These are phyloP conservation scores for Asobara japonica DNA, from an alignment of 1,140 invertebrate genomes.

Conservation along the genomic window DNA sequence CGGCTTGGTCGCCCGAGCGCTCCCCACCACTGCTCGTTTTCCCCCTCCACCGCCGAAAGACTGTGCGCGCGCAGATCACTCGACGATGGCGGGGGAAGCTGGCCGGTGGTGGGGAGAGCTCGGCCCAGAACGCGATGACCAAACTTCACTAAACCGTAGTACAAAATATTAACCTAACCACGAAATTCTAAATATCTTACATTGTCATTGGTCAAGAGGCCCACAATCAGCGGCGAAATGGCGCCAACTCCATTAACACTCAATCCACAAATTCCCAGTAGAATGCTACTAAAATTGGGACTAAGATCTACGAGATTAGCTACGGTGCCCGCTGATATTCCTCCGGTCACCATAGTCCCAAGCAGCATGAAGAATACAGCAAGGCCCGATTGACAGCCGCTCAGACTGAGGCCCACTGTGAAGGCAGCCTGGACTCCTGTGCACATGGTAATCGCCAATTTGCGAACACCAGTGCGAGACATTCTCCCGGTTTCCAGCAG, in stretches of 20 bases:
- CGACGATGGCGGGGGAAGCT: too few relatives aligned
- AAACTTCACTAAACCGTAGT: too few relatives aligned
- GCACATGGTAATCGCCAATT: conserved; percentile 71
- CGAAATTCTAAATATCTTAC: conserved; percentile 66
- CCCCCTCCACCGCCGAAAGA: too few relatives aligned
- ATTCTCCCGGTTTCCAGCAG: conserved; percentile 69
- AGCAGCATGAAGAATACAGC: conserved; percentile 72
- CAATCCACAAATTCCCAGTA: conserved; percentile 70
- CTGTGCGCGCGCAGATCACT: too few relatives aligned
- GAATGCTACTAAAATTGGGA: conserved; percentile 74
- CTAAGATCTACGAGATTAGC: conserved; percentile 74
- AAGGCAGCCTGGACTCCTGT: conserved; percentile 68
- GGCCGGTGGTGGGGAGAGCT: too few relatives aligned
- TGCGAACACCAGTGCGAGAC: conserved; percentile 72
- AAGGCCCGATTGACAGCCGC: conserved; percentile 71
- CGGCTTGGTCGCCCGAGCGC: too few relatives aligned
- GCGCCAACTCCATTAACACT: conserved; percentile 67
- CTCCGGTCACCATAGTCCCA: conserved; percentile 72
- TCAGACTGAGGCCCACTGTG: conserved; percentile 70
- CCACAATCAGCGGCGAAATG: conserved; percentile 71
- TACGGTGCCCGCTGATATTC: conserved; percentile 73
- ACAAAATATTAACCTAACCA: too few relatives aligned
- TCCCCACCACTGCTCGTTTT: too few relatives aligned
- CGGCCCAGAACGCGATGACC: too few relatives aligned
- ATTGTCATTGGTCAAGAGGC: conserved; percentile 70